A percentile compares a stretch with the other conserved stretches of the same genome.
phyloP scores from a whole-genome alignment of 2,113 vertebrate genomes.

The Oryctolagus cuniculus region DNA sequence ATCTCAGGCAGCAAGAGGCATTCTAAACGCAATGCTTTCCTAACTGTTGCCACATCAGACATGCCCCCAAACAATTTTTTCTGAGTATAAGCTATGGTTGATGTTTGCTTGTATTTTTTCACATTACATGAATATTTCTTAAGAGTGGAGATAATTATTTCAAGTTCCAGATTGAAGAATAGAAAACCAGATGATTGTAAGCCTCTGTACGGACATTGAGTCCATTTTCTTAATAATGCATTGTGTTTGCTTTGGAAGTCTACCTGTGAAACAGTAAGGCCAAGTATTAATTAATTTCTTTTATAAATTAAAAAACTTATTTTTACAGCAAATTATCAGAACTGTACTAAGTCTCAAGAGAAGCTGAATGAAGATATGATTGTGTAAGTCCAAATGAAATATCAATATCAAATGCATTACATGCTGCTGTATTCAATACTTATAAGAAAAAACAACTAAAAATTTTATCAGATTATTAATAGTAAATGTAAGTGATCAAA shows the following conservation, averaged over 20 bases:
- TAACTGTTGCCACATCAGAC: neutral
- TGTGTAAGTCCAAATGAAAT: conserved; percentile 79
- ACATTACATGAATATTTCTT: neutral
- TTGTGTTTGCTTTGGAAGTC: neutral
- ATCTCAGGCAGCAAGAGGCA: neutral
- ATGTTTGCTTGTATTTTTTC: conserved; percentile 33
- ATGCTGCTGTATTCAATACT: neutral
- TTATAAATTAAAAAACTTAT: conserved; percentile 56
- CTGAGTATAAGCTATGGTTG: neutral
- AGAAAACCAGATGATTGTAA: conserved; percentile 28
- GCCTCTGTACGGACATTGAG: neutral
- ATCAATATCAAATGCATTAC: neutral
- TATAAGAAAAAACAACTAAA: conserved; percentile 17
- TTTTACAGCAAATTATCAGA: conserved; percentile 75
- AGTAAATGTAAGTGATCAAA: conserved; percentile 19
- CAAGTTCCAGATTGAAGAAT: conserved; percentile 46
- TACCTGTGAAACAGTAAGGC: conserved; percentile 7
- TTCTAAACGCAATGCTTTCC: neutral
- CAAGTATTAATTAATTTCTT: conserved; percentile 51
- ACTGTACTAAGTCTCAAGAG: conserved; percentile 78
- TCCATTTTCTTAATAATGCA: conserved; percentile 48
- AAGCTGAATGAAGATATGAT: conserved; percentile 80
- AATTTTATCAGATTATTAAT: neutral
- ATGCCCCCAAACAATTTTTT: conserved; percentile 37
- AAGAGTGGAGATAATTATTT: conserved; percentile 14